Evolutionary conservation across 2,113 vertebrate genomes (phyloP).

Genomic region (Proterorhinus semilunaris): DNA sequence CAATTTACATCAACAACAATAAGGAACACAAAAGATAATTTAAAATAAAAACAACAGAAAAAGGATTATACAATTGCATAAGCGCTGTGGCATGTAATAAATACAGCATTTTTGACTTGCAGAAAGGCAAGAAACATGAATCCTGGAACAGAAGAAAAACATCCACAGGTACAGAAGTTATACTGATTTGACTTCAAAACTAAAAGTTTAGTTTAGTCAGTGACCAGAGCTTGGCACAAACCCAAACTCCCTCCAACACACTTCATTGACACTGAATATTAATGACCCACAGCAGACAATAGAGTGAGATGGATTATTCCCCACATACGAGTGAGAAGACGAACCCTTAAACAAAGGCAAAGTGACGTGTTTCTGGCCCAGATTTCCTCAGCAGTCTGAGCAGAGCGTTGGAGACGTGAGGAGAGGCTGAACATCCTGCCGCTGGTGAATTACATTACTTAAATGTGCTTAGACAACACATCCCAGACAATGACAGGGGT

Average conservation of each 20-base stretch:
- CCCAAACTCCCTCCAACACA: constrained; percentile 39
- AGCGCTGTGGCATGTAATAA: constrained; percentile 83
- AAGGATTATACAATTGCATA: constrained; percentile 84
- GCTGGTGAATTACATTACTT: constrained; percentile 66
- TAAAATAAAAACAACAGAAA: constrained; percentile 46
- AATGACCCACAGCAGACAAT: constrained; percentile 69
- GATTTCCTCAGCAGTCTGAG: constrained; percentile 24
- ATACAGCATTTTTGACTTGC: constrained; percentile 87
- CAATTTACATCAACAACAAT: constrained; percentile 79
- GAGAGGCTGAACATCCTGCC: constrained; percentile 52
- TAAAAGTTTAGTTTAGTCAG: constrained; percentile 54
- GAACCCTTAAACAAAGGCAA: constrained; percentile 38
- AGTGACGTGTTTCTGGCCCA: constrained; percentile 25
- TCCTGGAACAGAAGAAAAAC: constrained; percentile 71
- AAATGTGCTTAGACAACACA: constrained; percentile 63
- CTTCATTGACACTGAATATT: constrained; percentile 67
- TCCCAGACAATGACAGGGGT: constrained; percentile 51
- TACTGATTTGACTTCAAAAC: constrained; percentile 68
- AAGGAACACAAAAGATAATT: constrained; percentile 68
- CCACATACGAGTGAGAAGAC: constrained; percentile 22
- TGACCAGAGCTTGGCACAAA: constrained; percentile 49
- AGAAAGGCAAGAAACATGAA: constrained; percentile 83
- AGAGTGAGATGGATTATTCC: constrained; percentile 33
- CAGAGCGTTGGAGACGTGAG: constrained; percentile 45
- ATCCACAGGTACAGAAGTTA: constrained; percentile 79